Evolutionary conservation across 1,140 invertebrate species (phyloP), one percentile per base, ranked within the genome.

Genomic region (Drosophila lacteicornis): DNA sequence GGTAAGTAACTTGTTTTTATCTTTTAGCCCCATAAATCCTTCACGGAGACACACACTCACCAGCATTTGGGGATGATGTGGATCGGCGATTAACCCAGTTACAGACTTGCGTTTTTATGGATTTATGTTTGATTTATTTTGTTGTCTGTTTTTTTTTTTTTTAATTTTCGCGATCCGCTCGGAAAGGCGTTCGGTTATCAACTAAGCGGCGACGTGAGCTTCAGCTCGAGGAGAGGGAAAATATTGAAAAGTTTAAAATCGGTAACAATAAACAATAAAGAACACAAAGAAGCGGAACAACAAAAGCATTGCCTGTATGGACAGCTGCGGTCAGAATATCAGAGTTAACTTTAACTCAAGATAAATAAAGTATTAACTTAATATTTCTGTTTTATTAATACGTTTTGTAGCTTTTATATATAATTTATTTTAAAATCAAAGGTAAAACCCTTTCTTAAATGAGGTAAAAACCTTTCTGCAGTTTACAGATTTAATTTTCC

Each of bases 161-260:
- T 4, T n/a, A 36, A 51, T 58, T 45, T 42, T 73, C 12, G 27
- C 45, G 68, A 49, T 84, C 82, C 78, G 68, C 60, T 77, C 47
- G 38, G 56, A 42, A 69, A 55, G 62, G 65, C 81, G 81, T 62
- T 77, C 73, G 67, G 67, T 61, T 77, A 68, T 84, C 81, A 84
- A 84, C 81, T 84, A 84, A 83, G 70, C 76, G 57, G 9, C 61
- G 30, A 83, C 58, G 61, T 76, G 76, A 67, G 81, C 71, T 80
- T 73, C 25, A 77, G 55, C 22, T 15, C 51, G 58, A 38, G 45
- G 61, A 65, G 59, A 51, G 59, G 43, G 58, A 79, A 49, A 50
- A 43, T 40, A 67, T 51, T 77, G 51, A 38, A 56, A 51, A 74
- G 22, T 22, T 36, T 30, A 46, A 74, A 59, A 51, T 57, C 49